Percentiles rank a stretch among this genome's conserved stretches.
Evolutionary conservation across 1,140 invertebrate species (phyloP).

Genomic region (Drosophila nigrodunni): DNA sequence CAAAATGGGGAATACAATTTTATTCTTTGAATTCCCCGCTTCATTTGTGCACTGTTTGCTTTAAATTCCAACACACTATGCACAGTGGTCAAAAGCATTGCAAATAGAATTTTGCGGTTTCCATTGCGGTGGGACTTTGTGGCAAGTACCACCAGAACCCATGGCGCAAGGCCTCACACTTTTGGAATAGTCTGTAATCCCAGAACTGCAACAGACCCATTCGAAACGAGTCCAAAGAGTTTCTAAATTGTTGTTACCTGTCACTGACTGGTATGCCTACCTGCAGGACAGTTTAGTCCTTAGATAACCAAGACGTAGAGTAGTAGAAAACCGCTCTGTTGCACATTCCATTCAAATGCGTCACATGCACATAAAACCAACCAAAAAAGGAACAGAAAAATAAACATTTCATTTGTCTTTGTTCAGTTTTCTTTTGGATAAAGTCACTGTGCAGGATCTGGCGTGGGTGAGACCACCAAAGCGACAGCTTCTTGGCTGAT

Average conservation of each 20-base stretch:
- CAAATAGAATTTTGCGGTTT: conserved; percentile 78
- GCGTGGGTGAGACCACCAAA: conserved; percentile 54
- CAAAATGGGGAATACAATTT: conserved; percentile 7
- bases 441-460: conserved; percentile 11
- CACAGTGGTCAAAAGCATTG: conserved; percentile 30
- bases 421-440: background rate
- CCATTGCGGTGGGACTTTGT: conserved; percentile 38
- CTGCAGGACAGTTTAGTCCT: conserved; percentile 12
- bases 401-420: conserved; percentile 10
- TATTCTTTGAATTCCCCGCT: conserved; percentile 5
- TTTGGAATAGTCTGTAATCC: conserved; percentile 3
- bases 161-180: background rate
- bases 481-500: conserved; percentile 48
- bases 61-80: conserved; percentile 8
- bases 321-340: background rate
- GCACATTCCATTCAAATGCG: conserved; percentile 59
- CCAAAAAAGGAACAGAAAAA: background rate
- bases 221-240: background rate
- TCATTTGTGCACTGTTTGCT: conserved; percentile 13
- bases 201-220: background rate
- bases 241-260: conserved; percentile 7
- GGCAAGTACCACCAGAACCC: conserved; percentile 11
- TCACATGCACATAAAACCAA: conserved; percentile 27
- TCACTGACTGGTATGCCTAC: conserved; percentile 16
- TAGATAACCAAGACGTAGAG: conserved; percentile 3